Evolutionary conservation across 1,140 invertebrate species (phyloP).

Genomic region (Anastatus disparis): DNA sequence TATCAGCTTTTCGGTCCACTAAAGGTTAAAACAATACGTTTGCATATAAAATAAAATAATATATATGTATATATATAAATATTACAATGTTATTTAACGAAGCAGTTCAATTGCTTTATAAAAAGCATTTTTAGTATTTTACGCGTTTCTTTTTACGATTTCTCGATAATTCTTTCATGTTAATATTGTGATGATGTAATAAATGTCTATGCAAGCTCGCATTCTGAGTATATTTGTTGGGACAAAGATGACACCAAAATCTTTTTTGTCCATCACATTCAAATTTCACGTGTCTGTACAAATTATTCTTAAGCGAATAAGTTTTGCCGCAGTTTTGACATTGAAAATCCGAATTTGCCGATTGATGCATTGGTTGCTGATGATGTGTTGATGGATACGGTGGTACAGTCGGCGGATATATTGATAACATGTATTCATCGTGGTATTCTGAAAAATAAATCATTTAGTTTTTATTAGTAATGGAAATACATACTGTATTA

Average conservation of each 20-base stretch:
- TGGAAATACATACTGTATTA: too few relatives aligned
- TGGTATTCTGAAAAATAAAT: slow-evolving; percentile 11
- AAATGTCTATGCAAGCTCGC: slow-evolving; percentile 60
- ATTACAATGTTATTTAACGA: too few relatives aligned
- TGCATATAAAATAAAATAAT: too few relatives aligned
- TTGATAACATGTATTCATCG: neutral
- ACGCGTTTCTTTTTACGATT: too few relatives aligned
- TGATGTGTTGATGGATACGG: too few relatives aligned
- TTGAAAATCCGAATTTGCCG: neutral
- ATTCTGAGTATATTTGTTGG: slow-evolving; percentile 63
- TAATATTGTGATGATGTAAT: slow-evolving; percentile 46
- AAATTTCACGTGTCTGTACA: slow-evolving; percentile 65
- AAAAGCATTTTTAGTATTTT: too few relatives aligned
- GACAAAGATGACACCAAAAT: slow-evolving; percentile 63
- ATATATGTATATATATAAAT: too few relatives aligned
- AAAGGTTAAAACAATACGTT: too few relatives aligned
- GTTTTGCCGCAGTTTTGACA: slow-evolving; percentile 63
- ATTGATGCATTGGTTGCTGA: neutral
- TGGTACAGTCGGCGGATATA: neutral
- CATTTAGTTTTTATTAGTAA: neutral
- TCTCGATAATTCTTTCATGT: neutral
- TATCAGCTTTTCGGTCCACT: too few relatives aligned
- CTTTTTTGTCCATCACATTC: slow-evolving; percentile 66
- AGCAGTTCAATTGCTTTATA: too few relatives aligned
- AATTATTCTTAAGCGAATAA: slow-evolving; percentile 65